Base-by-base conservation (phyloP, 2,113 vertebrate species). In the Oxyruncus cristatus region DNA sequence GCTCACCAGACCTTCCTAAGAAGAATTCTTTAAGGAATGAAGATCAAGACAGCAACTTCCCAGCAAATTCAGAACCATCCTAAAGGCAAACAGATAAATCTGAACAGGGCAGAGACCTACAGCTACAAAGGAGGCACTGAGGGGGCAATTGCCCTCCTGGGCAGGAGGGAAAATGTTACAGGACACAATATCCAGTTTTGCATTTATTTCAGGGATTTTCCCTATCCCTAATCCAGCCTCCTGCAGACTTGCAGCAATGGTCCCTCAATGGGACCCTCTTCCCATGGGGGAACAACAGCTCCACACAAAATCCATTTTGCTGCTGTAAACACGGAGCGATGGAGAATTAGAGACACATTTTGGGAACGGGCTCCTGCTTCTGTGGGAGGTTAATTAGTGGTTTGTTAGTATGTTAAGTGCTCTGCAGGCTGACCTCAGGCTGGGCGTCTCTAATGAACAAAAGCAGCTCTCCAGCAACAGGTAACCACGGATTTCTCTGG, bases 321-420 rank as follows among this genome's bases (percentile, higher is more conserved):
- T 1, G 11, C 61, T 74, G 88, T 79, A 62, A 88, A 83, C 79
- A 41, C 5, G 3, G 82, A 55, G 74, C 2, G 28, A 53, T 3
- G 73, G 76, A 19, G 88, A 96, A 97, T 95, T 85, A 47, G 92
- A 97, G 83, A 65, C 89, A 89, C 76, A 30, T 94, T 95, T 86
- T 86, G 82, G 88, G 72, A 91, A 77, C 1, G 2, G 27, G 75
- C 70, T 93, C 27, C 85, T 41, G 77, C 93, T 92, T 66, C 85
- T 95, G 93, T 66, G 73, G 10, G 58, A 76, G 90, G 92, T 89
- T 96, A 94, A 97, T 97, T 97, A 95, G 96, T 89, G 96, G 96
- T 96, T 97, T 96, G 95, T 76, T 96, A 96, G 94, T 95, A 78
- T 92, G 96, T 94, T 97, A 96, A 96, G 58, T 91, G 96, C 74